Base-by-base conservation (phyloP, 2,888 invertebrate species). In the Odiellus spinosus region DNA sequence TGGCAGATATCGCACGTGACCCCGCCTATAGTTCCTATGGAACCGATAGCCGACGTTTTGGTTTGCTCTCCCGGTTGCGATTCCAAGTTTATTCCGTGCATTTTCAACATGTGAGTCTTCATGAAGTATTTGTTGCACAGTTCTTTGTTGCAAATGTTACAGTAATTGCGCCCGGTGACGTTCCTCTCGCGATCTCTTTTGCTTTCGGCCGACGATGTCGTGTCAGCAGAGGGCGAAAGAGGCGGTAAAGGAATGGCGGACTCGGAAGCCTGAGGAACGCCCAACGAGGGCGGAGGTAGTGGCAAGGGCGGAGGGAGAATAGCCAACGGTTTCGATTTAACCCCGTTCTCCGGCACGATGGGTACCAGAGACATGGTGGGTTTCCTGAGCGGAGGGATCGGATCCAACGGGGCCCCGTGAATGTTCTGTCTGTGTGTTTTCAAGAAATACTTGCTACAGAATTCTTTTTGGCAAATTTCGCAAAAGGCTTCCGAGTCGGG, bases 61-160 rank as follows among this genome's bases (percentile, higher is more conserved):
- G 87, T 82, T 17, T 86, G 87, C 44, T 59, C 60, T 15, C 49
- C 52, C 36, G 55, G 54, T 42, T 57, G 58, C 61, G 85, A 86
- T 67, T 88, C 87, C 43, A 90, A 80, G 63, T 87, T 86, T 59
- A 90, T 90, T 40, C 88, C 88, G 67, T 90, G 98, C 87, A 98
- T 95, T 64, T 93, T 80, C 64, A 91, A 82, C 88, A 95, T 95
- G 71, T 98, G 98, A 1, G 95, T 96, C 66, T 95, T 90, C 82
- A 98, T 87, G 68, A 98, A 98, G 66, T 98, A 98, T 68, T 98
- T 98, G 72, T 98, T 98, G 72, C 96, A 98, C 58, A 98, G 71
- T 69, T 96, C 93, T 68, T 95, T 95, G 71, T 95, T 93, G 69
- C 95, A 95, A 54, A 95, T 90, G 65, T 91, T 91, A 65, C 95